Base-by-base conservation (phyloP, 2,113 vertebrate genomes). In the Peromyscus maniculatus region DNA sequence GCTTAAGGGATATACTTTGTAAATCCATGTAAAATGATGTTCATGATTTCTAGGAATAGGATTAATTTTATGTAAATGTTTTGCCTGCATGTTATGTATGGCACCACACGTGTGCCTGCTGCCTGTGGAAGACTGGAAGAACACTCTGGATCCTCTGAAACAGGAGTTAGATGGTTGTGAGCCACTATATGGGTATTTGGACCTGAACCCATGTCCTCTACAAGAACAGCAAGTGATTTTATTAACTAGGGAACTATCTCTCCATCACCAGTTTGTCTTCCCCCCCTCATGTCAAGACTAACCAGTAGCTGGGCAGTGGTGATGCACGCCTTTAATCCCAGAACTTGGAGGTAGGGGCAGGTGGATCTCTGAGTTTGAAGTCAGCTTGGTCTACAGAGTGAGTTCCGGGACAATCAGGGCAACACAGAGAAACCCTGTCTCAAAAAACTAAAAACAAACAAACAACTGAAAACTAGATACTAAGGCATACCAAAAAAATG, bases 221-320 rank as follows among this genome's bases (percentile, higher is more conserved):
- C 12, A 83, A n/a, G 80, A 83, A 83, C 22, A 83, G 57, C 22
- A 62, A 39, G 16, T 39, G 36, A 3, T 82, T 59, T 55, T 59
- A 55, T 83, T 39, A 62, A 83, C 11, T 9, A 39, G 6, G 12
- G 5, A 15, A 24, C 79, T 19, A 82, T 59, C 10, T n/a, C 55
- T 33, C 52, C 33, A n/a, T 19, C 24, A 84, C 24, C n/a, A 59
- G 15, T 9, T 43, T 84, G 11, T 7, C 3, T 15, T 43, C 62
- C 62, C 39, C 95, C 89, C 90, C 49, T 92, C 55, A 91, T 49
- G 55, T 21, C 22, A 74, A 91, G 55, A 80, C 52, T 84, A 96
- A 89, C 86, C 57, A 19, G 6, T 7, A 71, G 33, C 69, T 16
- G 17, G 69, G 69, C 0, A 2, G 36, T 21, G 71, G 36, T n/a